Evolutionary conservation across 2,888 invertebrate species (phyloP).

Genomic region (Pseudeuparius sepicola): DNA sequence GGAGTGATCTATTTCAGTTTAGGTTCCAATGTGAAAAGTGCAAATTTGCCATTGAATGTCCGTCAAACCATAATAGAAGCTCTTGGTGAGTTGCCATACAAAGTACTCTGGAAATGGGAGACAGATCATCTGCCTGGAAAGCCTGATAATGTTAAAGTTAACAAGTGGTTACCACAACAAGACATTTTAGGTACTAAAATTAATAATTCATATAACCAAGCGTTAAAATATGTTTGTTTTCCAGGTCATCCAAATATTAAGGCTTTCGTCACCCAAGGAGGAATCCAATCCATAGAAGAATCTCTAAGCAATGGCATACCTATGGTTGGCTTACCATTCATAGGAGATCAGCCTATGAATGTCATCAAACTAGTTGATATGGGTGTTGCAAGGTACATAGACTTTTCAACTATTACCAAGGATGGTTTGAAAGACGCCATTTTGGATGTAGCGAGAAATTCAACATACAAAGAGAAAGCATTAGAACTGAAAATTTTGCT

Average conservation of each 20-base stretch:
- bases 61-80: slow-evolving; percentile 14
- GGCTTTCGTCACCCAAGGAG: too few relatives aligned
- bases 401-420: too few relatives aligned
- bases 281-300: slow-evolving; percentile 23
- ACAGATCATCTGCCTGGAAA: slow-evolving; percentile 13
- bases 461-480: slow-evolving; percentile 22
- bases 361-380: too few relatives aligned
- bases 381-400: too few relatives aligned
- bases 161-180: slow-evolving; percentile 19
- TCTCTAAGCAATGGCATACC: too few relatives aligned
- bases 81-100: slow-evolving; percentile 19
- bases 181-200: slow-evolving; percentile 20
- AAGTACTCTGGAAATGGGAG: slow-evolving; percentile 22
- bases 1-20: slow-evolving; percentile 23
- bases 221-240: too few relatives aligned
- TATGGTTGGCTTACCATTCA: too few relatives aligned
- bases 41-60: slow-evolving; percentile 10
- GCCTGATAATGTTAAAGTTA: slow-evolving; percentile 17
- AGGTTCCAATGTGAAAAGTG: slow-evolving; percentile 19
- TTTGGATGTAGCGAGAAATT: too few relatives aligned
- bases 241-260: too few relatives aligned
- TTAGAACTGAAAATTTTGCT: slow-evolving; percentile 20
- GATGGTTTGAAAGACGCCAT: too few relatives aligned
- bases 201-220: too few relatives aligned
- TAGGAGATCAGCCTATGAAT: too few relatives aligned